Conservation (phyloP, 2,797 vertebrate genomes). For the Mormyrus hasselquistii region DNA sequence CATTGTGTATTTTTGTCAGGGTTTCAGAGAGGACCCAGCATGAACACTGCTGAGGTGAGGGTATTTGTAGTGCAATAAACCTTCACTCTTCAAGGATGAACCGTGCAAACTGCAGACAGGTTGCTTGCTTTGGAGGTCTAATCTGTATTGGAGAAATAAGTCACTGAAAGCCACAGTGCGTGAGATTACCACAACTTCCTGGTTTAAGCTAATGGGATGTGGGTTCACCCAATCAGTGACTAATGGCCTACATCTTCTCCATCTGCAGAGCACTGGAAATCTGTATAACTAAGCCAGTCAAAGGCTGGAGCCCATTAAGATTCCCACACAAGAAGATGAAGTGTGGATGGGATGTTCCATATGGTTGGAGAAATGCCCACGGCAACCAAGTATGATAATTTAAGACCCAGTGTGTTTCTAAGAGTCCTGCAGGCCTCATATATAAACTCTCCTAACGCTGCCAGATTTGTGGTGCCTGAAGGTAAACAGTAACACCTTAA, state of each 20-base stretch:
- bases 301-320: neutral
- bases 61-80: neutral
- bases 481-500: neutral
- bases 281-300: neutral
- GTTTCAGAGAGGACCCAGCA: neutral
- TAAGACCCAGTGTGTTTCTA: neutral
- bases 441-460: neutral
- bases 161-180: neutral
- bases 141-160: neutral
- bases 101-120: neutral
- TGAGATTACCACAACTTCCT: conserved; percentile 4
- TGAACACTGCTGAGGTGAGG: neutral
- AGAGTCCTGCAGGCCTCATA: neutral
- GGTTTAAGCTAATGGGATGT: neutral
- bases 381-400: neutral
- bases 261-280: neutral
- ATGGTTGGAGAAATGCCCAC: neutral
- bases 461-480: neutral
- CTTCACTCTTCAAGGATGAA: neutral
- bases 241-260: neutral
- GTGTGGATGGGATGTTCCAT: neutral
- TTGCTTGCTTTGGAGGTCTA: neutral
- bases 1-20: neutral
- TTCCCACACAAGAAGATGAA: neutral
- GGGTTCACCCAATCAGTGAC: neutral